Conservation (phyloP, 2,113 vertebrate genomes). For the Elachura formosa region DNA sequence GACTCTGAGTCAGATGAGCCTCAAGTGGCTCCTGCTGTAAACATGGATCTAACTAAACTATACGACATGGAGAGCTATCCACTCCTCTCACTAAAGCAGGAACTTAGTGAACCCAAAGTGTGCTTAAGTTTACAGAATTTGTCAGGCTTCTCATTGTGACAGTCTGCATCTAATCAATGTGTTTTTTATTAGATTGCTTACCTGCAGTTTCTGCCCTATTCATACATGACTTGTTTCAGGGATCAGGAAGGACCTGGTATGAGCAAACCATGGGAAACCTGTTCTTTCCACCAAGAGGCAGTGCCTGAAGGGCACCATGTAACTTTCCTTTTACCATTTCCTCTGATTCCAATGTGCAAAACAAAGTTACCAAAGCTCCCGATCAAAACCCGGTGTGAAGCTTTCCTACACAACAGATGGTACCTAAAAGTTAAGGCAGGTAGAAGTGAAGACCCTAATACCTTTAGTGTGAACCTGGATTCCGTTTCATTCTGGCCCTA, state of each 20-base stretch:
- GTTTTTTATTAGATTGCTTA: not conserved
- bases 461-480: not conserved
- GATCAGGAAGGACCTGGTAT: not conserved
- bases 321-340: not conserved
- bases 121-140: not conserved
- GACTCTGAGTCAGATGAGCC: not conserved
- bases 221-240: not conserved
- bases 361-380: not conserved
- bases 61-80: not conserved
- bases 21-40: not conserved
- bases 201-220: not conserved
- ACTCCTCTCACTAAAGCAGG: not conserved
- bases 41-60: not conserved
- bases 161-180: not conserved
- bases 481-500: not conserved
- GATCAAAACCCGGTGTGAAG: not conserved
- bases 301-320: fast-evolving
- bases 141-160: fast-evolving
- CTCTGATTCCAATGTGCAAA: not conserved
- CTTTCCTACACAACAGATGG: not conserved
- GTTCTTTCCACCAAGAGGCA: not conserved
- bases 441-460: not conserved
- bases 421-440: not conserved
- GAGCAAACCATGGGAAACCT: not conserved
- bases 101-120: not conserved